Percentiles rank a stretch among this genome's conserved stretches.
Evolutionary conservation across 2,888 invertebrate species (phyloP).

Genomic region (Eilema caniola): DNA sequence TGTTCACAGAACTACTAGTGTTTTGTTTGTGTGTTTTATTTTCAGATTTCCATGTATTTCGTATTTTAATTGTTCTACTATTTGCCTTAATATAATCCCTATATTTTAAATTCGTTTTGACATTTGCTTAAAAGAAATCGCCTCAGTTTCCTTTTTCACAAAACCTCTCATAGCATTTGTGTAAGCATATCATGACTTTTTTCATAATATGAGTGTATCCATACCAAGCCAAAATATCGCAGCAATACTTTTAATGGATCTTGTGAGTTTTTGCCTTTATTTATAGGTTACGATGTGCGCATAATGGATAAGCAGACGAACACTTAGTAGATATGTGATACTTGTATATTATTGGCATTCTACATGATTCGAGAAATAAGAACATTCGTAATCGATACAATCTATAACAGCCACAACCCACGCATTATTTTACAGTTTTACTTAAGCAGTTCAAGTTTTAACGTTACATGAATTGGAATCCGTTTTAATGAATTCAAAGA

Average conservation of each 20-base stretch:
- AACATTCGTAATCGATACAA: conserved; percentile 38
- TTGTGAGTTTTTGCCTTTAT: conserved; percentile 85
- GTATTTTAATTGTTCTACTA: not conserved
- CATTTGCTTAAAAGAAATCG: too few relatives aligned
- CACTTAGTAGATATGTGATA: conserved; percentile 76
- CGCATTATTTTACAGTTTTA: not conserved
- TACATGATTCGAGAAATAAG: conserved; percentile 40
- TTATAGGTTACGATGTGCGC: conserved; percentile 84
- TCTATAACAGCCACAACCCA: not conserved
- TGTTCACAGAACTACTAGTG: too few relatives aligned
- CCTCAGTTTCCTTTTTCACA: not conserved
- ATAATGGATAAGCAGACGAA: conserved; percentile 82
- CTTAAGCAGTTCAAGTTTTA: not conserved
- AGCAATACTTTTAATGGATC: conserved; percentile 86
- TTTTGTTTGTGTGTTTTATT: too few relatives aligned
- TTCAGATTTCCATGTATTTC: too few relatives aligned
- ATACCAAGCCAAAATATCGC: conserved; percentile 61
- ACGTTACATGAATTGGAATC: not conserved
- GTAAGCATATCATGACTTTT: too few relatives aligned
- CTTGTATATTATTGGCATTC: conserved; percentile 58
- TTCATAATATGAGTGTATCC: conserved; percentile 58
- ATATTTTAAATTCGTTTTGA: too few relatives aligned
- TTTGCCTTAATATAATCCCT: not conserved
- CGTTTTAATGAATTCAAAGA: conserved; percentile 5
- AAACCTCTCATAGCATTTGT: not conserved